Evolutionary conservation across 2,888 invertebrate species (phyloP).

Genomic region (Ditula angustiorana): DNA sequence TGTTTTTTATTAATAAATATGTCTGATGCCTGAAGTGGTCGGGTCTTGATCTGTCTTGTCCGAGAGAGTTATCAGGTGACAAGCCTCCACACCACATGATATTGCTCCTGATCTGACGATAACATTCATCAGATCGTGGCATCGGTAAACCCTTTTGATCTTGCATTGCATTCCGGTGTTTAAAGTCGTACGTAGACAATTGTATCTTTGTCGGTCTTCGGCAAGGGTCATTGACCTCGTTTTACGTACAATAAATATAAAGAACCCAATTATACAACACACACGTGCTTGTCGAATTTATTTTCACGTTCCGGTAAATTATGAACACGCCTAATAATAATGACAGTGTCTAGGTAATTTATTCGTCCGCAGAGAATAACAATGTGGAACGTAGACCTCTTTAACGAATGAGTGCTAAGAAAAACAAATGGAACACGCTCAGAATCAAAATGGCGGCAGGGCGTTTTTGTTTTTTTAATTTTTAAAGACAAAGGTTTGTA

Average conservation of each 20-base stretch:
- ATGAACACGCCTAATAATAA: constrained; percentile 35
- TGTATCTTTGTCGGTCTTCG: not conserved
- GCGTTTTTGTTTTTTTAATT: constrained; percentile 8
- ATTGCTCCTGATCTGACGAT: too few relatives aligned
- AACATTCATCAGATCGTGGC: too few relatives aligned
- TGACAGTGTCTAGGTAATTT: constrained; percentile 36
- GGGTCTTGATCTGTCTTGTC: too few relatives aligned
- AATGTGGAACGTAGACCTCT: constrained; percentile 26
- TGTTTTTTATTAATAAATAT: too few relatives aligned
- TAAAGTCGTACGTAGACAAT: not conserved
- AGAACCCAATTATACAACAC: constrained; percentile 19
- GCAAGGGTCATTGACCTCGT: not conserved
- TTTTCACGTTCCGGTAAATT: constrained; percentile 22
- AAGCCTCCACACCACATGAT: too few relatives aligned
- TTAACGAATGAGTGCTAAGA: constrained; percentile 16
- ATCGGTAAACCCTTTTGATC: too few relatives aligned
- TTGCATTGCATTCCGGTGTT: not conserved
- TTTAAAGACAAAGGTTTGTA: not conserved
- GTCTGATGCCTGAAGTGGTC: too few relatives aligned
- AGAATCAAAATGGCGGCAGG: constrained; percentile 9
- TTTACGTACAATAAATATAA: not conserved
- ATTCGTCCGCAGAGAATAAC: constrained; percentile 26
- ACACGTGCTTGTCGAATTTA: constrained; percentile 18
- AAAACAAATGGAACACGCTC: constrained; percentile 23
- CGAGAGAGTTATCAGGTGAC: too few relatives aligned